Percentiles rank a stretch among this genome's conserved stretches.
Evolutionary conservation across 1,140 invertebrate genomes (phyloP).

Genomic region (Sycophaga agraensis): DNA sequence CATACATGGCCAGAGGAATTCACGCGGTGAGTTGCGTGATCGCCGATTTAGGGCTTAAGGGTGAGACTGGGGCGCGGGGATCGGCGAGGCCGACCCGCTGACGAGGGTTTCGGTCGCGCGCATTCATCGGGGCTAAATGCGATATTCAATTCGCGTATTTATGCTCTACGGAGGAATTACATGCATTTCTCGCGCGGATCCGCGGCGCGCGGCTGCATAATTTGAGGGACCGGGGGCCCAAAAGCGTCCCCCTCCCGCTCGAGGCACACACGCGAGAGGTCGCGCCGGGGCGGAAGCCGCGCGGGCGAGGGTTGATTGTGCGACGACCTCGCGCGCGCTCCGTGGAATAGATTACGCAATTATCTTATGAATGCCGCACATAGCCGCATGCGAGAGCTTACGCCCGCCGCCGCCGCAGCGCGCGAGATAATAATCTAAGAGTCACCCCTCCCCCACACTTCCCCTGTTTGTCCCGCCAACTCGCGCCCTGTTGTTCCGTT

Average conservation of each 20-base stretch:
- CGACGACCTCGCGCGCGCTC: slow-evolving; percentile 28
- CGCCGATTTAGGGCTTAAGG: too few relatives aligned
- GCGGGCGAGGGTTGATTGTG: slow-evolving; percentile 40
- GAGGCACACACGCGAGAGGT: not conserved
- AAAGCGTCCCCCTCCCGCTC: too few relatives aligned
- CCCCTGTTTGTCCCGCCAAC: not conserved
- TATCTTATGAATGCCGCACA: slow-evolving; percentile 49
- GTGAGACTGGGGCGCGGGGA: too few relatives aligned
- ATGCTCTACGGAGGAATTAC: slow-evolving; percentile 15
- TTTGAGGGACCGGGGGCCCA: not conserved
- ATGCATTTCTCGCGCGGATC: not conserved
- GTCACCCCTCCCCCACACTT: slow-evolving; percentile 16
- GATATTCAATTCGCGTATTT: slow-evolving; percentile 31
- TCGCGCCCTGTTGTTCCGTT: too few relatives aligned
- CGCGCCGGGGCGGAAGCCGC: not conserved
- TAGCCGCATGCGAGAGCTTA: slow-evolving; percentile 40
- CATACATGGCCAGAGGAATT: too few relatives aligned
- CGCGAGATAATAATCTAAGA: slow-evolving; percentile 31
- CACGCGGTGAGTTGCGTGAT: too few relatives aligned
- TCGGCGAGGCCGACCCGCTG: too few relatives aligned
- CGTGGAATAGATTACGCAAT: slow-evolving; percentile 46
- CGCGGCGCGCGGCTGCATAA: not conserved
- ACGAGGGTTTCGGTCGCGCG: not conserved
- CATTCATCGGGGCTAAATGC: slow-evolving; percentile 6
- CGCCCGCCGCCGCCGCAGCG: slow-evolving; percentile 17